Evolutionary conservation across 2,888 invertebrate genomes (phyloP), one percentile per base, ranked within the genome.

Genomic region (Platycnemis pennipes): DNA sequence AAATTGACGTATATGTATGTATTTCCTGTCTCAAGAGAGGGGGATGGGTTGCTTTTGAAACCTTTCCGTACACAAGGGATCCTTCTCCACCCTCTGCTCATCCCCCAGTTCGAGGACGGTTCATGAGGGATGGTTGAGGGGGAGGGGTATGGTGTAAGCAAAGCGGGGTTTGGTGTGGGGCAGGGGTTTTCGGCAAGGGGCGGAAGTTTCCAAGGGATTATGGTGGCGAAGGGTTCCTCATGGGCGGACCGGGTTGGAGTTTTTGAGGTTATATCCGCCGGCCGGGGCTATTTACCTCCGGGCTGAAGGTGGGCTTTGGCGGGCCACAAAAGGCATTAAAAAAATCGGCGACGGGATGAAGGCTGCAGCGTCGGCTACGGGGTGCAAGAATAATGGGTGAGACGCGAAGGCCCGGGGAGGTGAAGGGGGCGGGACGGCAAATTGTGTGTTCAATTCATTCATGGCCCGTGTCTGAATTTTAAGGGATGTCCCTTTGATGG

Each of bases 401-500:
- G 87, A 37, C 77, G 77, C 37, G 31, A 26, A 87, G n/a, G 86
- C 7, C n/a, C 13, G 86, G 87, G 45, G 87, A 37, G 26, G 87
- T 22, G 22, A 87, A 13, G 87, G 45, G 16, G 26, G 77, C 13
- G 87, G 77, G 44, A 8, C 45, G 87, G 87, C 87, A 87, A 87
- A 87, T 46, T 87, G 87, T 87, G 87, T 87, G 46, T 46, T 87
- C 45, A 87, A 87, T 45, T 87, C 87, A 87, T 87, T 87, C 87
- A 87, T 87, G 87, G 87, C 87, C 87, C 87, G 87, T 87, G 87
- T 87, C 87, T 87, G 87, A 44, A 87, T 87, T 87, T 87, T 87
- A 87, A n/a, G 16, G 87, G 87, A n/a, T 44, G 44, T 13, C 45
- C 87, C 45, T 46, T 87, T 87, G 45, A 46, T 45, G 26, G 87